These are phyloP conservation scores for Lathronympha strigana DNA, from an alignment of 2,888 invertebrate species.

Conservation along the genomic window DNA sequence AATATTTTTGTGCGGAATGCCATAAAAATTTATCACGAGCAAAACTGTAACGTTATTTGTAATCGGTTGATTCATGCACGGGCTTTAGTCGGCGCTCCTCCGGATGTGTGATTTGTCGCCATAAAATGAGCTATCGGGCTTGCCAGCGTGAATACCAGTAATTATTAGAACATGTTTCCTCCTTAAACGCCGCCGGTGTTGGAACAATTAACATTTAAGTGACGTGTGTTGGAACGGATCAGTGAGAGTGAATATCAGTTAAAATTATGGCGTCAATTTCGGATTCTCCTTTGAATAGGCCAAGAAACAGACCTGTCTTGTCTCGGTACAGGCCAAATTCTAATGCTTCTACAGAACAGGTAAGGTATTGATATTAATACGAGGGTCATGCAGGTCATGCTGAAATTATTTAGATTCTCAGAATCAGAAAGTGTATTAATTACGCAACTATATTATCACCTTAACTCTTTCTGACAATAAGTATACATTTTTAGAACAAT, in stretches of 20 bases:
- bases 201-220: slow-evolving; percentile 10
- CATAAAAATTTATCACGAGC: slow-evolving; percentile 67
- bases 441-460: too few relatives aligned
- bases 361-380: slow-evolving; percentile 50
- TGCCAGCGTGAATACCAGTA: slow-evolving; percentile 67
- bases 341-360: slow-evolving; percentile 63
- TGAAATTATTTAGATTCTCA: too few relatives aligned
- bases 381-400: too few relatives aligned
- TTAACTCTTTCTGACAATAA: too few relatives aligned
- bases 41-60: slow-evolving; percentile 57
- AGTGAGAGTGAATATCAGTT: slow-evolving; percentile 38
- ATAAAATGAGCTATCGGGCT: slow-evolving; percentile 79
- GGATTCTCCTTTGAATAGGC: slow-evolving; percentile 70
- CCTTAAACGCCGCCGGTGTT: slow-evolving; percentile 55
- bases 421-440: too few relatives aligned
- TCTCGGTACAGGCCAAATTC: slow-evolving; percentile 71
- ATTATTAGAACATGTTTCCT: slow-evolving; percentile 77
- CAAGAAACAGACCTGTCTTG: slow-evolving; percentile 74
- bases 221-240: slow-evolving; percentile 5
- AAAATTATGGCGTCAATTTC: slow-evolving; percentile 70
- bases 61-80: slow-evolving; percentile 75
- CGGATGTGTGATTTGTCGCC: slow-evolving; percentile 84
- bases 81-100: slow-evolving; percentile 67
- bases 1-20: slow-evolving; percentile 56
- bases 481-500: too few relatives aligned